phyloP scores from a whole-genome alignment of 2,888 invertebrate genomes.

The Hanleya hanleyi region DNA sequence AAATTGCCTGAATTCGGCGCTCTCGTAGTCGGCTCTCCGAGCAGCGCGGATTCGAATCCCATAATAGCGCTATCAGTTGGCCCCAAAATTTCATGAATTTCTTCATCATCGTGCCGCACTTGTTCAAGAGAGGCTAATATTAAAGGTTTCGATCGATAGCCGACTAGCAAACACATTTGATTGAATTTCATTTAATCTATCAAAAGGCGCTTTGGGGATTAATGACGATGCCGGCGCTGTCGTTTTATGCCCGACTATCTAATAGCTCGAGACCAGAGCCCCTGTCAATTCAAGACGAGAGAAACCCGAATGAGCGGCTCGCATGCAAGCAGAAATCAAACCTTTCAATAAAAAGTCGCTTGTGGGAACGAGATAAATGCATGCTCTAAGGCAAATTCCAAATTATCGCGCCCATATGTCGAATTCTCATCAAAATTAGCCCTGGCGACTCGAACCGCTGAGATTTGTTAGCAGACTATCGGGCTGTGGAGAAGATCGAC shows the following conservation, averaged over 20 bases:
- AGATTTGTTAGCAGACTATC: too few species aligned
- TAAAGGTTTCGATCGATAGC: background rate
- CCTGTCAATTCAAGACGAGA: background rate
- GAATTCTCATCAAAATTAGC: constrained; percentile 5
- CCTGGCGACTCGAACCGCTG: background rate
- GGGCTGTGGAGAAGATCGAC: too few species aligned
- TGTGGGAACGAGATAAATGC: constrained; percentile 7
- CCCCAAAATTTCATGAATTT: constrained; percentile 2
- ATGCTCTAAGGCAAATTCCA: constrained; percentile 3
- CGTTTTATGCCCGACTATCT: background rate
- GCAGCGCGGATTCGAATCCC: too few species aligned
- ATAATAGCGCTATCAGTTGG: background rate
- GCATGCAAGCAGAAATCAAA: constrained; percentile 7
- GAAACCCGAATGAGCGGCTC: constrained; percentile 7
- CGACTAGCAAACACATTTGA: constrained; percentile 5
- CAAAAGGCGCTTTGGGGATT: constrained; percentile 12
- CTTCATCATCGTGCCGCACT: background rate
- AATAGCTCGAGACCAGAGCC: background rate
- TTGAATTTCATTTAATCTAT: constrained; percentile 12
- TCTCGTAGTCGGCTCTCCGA: too few species aligned
- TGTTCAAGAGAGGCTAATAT: too few species aligned
- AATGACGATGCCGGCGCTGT: background rate
- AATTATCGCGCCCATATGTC: constrained; percentile 10
- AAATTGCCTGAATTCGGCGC: too few species aligned
- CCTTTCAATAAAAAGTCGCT: constrained; percentile 9